A percentile compares a stretch with the other conserved stretches of the same genome.
These are phyloP conservation scores for Cecidostiba fungosa DNA, from an alignment of 2,888 invertebrate genomes.

Conservation along the genomic window DNA sequence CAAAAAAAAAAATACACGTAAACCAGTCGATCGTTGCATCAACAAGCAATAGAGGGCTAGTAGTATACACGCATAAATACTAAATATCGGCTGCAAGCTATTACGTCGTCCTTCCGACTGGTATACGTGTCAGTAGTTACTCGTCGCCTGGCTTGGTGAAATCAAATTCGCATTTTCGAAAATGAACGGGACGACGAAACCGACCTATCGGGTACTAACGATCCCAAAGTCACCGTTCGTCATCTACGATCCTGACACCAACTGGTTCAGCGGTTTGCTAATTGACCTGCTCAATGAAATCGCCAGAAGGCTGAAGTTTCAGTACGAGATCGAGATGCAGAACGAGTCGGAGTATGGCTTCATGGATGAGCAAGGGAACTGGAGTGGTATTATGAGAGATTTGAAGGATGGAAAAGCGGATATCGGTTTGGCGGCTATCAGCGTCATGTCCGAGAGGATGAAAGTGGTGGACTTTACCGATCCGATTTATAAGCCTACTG, in stretches of 20 bases:
- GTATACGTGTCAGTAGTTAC: no score
- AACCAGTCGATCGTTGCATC: conserved; percentile 22
- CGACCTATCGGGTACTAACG: conserved; percentile 83
- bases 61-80: conserved; percentile 38
- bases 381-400: conserved; percentile 91
- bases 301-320: conserved; percentile 90
- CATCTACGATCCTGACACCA: conserved; percentile 83
- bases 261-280: conserved; percentile 87
- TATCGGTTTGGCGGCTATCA: conserved; percentile 94
- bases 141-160: no score
- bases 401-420: conserved; percentile 91
- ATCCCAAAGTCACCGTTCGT: conserved; percentile 92
- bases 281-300: conserved; percentile 95
- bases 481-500: conserved; percentile 96
- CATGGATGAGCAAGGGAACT: conserved; percentile 91
- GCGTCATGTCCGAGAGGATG: conserved; percentile 97
- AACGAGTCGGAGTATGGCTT: conserved; percentile 93
- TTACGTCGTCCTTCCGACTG: not conserved
- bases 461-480: conserved; percentile 97
- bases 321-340: conserved; percentile 90
- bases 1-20: not conserved
- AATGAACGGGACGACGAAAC: conserved; percentile 35
- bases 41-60: no score
- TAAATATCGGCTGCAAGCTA: not conserved
- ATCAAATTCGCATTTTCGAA: not conserved